phyloP scores from a whole-genome alignment of 1,140 invertebrate species.

The Cotesia vestalis region DNA sequence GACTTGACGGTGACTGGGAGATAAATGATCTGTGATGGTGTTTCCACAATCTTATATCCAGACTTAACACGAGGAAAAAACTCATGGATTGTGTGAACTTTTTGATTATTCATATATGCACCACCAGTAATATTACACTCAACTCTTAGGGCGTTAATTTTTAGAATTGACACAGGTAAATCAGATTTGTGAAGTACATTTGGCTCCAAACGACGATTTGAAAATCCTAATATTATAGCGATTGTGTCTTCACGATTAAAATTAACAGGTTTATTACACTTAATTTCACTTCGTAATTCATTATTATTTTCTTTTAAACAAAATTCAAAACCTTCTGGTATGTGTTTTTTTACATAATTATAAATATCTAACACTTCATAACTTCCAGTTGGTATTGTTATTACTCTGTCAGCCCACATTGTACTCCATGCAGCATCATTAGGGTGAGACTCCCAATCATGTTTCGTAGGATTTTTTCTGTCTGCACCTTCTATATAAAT shows the following conservation, averaged over 20 bases:
- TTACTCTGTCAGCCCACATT: constrained; percentile 42
- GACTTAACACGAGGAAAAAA: no score
- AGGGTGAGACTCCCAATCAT: no score
- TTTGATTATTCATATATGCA: constrained; percentile 13
- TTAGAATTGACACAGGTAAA: background rate
- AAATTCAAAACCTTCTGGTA: background rate
- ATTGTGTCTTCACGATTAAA: constrained; percentile 1
- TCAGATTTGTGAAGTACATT: constrained; percentile 9
- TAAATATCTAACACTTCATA: constrained; percentile 53
- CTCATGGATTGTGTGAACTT: constrained; percentile 16
- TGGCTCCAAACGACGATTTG: background rate
- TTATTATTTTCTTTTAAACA: constrained; percentile 9
- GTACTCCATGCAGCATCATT: no score
- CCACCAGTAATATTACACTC: constrained; percentile 28
- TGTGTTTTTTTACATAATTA: constrained; percentile 36
- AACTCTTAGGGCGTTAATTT: constrained; percentile 11
- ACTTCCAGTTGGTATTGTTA: constrained; percentile 50
- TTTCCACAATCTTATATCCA: constrained; percentile 22
- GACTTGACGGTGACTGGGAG: background rate
- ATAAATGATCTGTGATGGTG: constrained; percentile 10
- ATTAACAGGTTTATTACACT: background rate
- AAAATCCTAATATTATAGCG: background rate
- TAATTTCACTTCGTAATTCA: constrained; percentile 14
- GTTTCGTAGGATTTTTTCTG: no score
- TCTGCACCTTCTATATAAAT: constrained; percentile 47